Base-by-base conservation (phyloP, 2,113 vertebrate species). In the Cariama cristata region DNA sequence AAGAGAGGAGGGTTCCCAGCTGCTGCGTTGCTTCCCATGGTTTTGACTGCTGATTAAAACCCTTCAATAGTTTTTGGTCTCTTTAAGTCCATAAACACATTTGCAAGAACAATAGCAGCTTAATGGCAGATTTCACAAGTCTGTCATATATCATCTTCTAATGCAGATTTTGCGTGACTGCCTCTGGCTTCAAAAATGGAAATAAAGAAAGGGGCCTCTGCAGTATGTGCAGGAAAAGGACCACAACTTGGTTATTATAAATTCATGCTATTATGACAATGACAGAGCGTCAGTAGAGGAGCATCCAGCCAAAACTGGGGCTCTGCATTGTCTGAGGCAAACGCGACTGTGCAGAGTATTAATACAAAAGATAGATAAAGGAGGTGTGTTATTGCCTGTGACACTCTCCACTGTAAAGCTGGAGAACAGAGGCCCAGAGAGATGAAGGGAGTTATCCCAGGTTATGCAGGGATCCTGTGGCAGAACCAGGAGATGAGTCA, bases 331-430 rank as follows among this genome's bases (percentile, higher is more conserved):
- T 40, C 56, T 67, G 74, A 55, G 52, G 30, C 40, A 85, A 26
- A 35, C 24, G 8, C 0, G 4, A 24, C 52, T 0, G 1, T 42
- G 69, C 1, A 2, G 45, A 86, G 35, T 68, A 8, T 40, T 50
- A 16, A n/a, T n/a, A 11, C 1, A 1, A 21, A 32, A 45, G 63
- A 16, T 2, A 33, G 72, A 12, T 24, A 22, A 44, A 66, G 69
- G 33, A 50, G 30, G 30, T 32, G 16, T 26, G 24, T 11, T 49
- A 16, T 5, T 53, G 50, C 15, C n/a, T 32, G 0, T 7, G 59
- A 16, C 5, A 1, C 23, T 73, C 59, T 44, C 50, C 10, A 3
- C 79, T 45, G 64, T 27, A 27, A 26, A 66, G 26, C 28, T 58
- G 50, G 62, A 42, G 73, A 52, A 12, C 11, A 47, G 73, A 50